Evolutionary conservation across 2,113 vertebrate species (phyloP), one percentile per base, ranked within the genome.

Genomic region (Labeo rohita): DNA sequence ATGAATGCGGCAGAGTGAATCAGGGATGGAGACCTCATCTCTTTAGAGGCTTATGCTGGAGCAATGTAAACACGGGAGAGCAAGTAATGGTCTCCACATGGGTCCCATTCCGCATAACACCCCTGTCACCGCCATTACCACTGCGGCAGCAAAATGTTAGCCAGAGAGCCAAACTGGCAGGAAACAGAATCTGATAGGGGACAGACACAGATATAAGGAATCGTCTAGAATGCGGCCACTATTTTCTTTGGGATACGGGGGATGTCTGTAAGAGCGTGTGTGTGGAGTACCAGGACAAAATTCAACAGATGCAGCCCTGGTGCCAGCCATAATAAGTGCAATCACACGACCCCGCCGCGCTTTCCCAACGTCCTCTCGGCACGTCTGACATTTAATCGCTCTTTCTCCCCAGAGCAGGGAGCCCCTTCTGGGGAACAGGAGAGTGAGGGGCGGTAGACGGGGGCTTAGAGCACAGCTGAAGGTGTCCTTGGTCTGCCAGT

Each of bases 11-110:
- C 16, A 3, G n/a, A 61, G 72, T n/a, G 50, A 13, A 43, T 76
- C 13, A 56, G 50, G 9, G 47, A 75, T 36, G 66, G 43, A 50
- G 65, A 74, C 15, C 79, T 74, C 36, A 10, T 54, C 45, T 28
- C 36, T 54, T 45, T 8, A 12, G 70, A 63, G 12, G 59, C 81
- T 82, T 50, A 85, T 80, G 34, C 74, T 70, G 80, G 18, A 81
- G 68, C 77, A 89, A 65, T 89, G 86, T 90, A 93, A 93, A 91
- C 80, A 91, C 88, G 7, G 74, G 81, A 85, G 89, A 91, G 87
- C 84, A 91, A 50, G 65, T 90, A 92, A 92, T 91, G 85, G 89
- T 91, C 90, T 92, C 93, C 89, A 92, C 90, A 90, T 91, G 90
- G 86, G 90, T 91, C 85, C 72, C 15, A 13, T 52, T 83, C 56